phyloP scores from a whole-genome alignment of 2,113 vertebrate species.

The Podiceps cristatus region DNA sequence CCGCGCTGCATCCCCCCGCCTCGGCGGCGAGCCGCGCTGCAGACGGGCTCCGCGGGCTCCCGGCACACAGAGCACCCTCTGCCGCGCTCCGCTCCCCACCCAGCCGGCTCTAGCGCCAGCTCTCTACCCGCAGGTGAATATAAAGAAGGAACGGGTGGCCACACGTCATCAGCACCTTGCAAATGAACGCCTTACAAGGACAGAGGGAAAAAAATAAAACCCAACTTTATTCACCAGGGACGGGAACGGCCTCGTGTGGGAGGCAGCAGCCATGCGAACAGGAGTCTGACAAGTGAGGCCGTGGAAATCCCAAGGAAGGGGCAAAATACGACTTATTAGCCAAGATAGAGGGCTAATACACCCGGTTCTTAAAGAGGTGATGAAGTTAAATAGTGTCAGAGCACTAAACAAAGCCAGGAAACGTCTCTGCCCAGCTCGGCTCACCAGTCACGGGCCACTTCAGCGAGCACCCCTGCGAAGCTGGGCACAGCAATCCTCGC shows the following conservation, averaged over 20 bases:
- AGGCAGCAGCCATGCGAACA: rapidly evolving
- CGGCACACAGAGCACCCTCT: neutral
- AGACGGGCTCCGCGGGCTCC: neutral
- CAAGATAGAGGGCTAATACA: rapidly evolving
- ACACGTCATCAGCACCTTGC: neutral
- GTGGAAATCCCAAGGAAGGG: neutral
- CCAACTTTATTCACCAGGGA: slow-evolving; percentile 1
- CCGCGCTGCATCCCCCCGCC: neutral
- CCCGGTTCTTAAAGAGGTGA: neutral
- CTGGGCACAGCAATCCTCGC: neutral
- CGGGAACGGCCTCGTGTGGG: neutral
- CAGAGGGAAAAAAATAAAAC: neutral
- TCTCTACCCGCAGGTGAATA: neutral
- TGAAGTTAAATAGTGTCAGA: neutral
- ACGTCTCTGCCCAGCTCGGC: neutral
- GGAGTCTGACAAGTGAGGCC: neutral
- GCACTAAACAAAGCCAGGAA: neutral
- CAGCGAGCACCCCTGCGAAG: neutral
- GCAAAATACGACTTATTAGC: rapidly evolving
- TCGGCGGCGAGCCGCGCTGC: neutral
- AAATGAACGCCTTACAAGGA: neutral
- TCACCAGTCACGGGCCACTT: neutral
- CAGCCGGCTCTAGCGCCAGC: neutral
- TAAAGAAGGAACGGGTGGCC: rapidly evolving
- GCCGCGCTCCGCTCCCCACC: neutral